Base-by-base conservation (phyloP, 2,888 invertebrate species). In the Sarcophaga rosellei region DNA sequence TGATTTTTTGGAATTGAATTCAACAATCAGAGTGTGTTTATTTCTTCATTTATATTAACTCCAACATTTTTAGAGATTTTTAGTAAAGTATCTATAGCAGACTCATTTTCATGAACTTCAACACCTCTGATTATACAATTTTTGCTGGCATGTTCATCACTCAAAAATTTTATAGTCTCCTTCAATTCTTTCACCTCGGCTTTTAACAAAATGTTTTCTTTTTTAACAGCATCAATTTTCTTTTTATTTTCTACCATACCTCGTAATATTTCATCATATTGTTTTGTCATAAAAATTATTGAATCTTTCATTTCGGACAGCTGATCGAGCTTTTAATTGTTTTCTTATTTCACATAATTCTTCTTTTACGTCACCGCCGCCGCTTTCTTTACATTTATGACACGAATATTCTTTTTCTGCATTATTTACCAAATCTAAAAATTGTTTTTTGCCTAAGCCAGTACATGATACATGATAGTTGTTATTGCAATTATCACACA, bases 281-380 rank as follows among this genome's bases (percentile, higher is more conserved):
- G 35, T 35, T 35, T 35, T 35, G 35, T 2, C 10, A 35, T 35
- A 35, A 35, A 35, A 10, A 10, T 35, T 35, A 35, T 35, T 10
- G 8, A 1, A 35, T 35, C 35, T 35, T 21, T 65, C 11, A n/a
- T 35, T 12, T 25, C 0, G 0, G 45, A 61, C 77, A 69, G 69
- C 77, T 69, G 69, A 62, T 69, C 45, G 44, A 61, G 44, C 47
- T 44, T 68, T 63, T 66, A 62, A 44, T 59, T 35, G 35, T 61
- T 20, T 62, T 8, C 20, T 11, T 23, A 20, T 35, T 8, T 35
- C 35, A 35, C 35, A 35, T 6, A 35, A 35, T 57, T n/a, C n/a
- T 61, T 61, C 61, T 61, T 61, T 61, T 3, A 21, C 61, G 21
- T 21, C 21, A 11, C n/a, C 12, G 21, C 35, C 8, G 35, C 61